phyloP scores from a whole-genome alignment of 2,797 vertebrate species.

The Dermochelys coriacea region DNA sequence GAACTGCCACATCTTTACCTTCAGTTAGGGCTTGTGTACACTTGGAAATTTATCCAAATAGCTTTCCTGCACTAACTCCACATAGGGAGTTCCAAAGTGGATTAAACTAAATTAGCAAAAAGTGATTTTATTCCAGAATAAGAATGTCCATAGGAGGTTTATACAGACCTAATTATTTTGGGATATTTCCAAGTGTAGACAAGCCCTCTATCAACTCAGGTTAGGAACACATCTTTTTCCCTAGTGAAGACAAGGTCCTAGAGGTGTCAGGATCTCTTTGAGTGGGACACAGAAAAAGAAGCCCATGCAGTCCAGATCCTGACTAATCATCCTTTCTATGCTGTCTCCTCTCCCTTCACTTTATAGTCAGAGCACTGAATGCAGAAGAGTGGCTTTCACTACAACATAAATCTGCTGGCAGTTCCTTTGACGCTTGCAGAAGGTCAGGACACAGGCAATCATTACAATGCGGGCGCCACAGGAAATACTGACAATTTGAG shows the following conservation, averaged over 20 bases:
- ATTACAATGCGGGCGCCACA: background rate
- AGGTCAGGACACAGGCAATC: background rate
- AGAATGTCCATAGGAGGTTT: background rate
- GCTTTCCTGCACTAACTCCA: background rate
- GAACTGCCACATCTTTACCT: background rate
- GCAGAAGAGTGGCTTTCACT: background rate
- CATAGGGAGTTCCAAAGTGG: background rate
- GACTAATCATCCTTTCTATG: background rate
- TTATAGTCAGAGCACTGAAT: background rate
- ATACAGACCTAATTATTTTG: background rate
- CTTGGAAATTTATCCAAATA: background rate
- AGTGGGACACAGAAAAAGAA: background rate
- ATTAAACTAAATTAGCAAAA: background rate
- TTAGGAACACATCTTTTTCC: background rate
- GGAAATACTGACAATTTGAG: background rate
- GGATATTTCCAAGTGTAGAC: background rate
- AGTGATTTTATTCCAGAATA: background rate
- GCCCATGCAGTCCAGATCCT: background rate
- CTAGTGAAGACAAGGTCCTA: background rate
- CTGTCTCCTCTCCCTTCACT: background rate
- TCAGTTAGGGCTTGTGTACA: background rate
- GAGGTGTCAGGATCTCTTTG: background rate
- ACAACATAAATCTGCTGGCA: background rate
- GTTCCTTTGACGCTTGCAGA: background rate
- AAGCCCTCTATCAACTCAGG: background rate